These are phyloP conservation scores for Lota lota DNA, from an alignment of 2,113 vertebrate species.

Conservation along the genomic window DNA sequence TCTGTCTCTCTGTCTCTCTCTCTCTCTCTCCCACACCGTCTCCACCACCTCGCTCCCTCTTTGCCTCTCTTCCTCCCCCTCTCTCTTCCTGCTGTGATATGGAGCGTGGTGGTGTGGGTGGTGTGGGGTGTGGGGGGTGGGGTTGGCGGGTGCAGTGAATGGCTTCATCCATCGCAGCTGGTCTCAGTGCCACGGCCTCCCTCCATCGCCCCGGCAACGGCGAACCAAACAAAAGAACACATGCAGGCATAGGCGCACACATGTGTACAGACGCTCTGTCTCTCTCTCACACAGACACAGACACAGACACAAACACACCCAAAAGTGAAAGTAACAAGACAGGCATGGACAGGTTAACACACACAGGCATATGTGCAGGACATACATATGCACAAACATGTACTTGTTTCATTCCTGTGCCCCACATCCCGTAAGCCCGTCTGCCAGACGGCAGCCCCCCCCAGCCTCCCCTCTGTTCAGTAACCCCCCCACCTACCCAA, in stretches of 20 bases:
- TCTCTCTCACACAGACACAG: not conserved
- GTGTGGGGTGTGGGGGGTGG: conserved; percentile 72
- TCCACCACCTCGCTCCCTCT: not conserved
- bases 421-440: conserved; percentile 42
- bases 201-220: conserved; percentile 74
- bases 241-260: conserved; percentile 36
- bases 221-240: conserved; percentile 73
- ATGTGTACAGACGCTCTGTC: conserved; percentile 11
- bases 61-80: conserved; percentile 13
- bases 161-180: conserved; percentile 78
- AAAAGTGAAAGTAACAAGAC: no score
- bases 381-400: not conserved
- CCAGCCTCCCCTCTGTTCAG: not conserved
- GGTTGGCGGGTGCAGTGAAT: conserved; percentile 75
- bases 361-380: not conserved
- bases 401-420: conserved; percentile 19
- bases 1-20: not conserved
- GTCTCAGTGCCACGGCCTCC: conserved; percentile 62
- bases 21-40: not conserved
- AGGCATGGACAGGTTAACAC: not conserved
- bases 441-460: conserved; percentile 37
- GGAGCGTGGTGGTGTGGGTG: conserved; percentile 56
- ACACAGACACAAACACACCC: not conserved
- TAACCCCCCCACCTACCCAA: conserved; percentile 29
- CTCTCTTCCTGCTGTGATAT: conserved; percentile 4